Percentiles rank a stretch among this genome's conserved stretches.
These are phyloP conservation scores for Drosophila gunungcola DNA, from an alignment of 1,140 invertebrate genomes.

Conservation along the genomic window DNA sequence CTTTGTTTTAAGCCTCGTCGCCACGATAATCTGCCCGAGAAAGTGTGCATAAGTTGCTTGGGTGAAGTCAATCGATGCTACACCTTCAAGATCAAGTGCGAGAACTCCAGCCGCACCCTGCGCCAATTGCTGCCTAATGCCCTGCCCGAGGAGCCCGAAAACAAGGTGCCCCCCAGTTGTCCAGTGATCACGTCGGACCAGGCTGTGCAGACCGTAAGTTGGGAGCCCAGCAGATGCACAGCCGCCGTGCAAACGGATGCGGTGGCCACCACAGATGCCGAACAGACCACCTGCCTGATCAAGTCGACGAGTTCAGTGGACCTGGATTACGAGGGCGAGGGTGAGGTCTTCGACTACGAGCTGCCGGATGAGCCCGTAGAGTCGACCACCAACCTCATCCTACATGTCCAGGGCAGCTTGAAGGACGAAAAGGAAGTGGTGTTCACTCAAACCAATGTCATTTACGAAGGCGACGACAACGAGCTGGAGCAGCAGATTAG, in stretches of 20 bases:
- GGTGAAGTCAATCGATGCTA: slow-evolving; percentile 81
- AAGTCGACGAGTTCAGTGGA: slow-evolving; percentile 12
- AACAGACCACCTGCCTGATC: slow-evolving; percentile 23
- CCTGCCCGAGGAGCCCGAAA: slow-evolving; percentile 55
- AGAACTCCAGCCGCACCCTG: slow-evolving; percentile 73
- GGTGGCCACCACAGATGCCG: slow-evolving; percentile 16
- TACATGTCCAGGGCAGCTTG: slow-evolving; percentile 48
- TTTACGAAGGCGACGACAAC: slow-evolving; percentile 26
- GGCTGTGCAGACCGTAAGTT: slow-evolving; percentile 42
- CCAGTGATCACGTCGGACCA: slow-evolving; percentile 38
- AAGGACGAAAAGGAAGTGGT: slow-evolving; percentile 55
- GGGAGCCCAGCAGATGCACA: slow-evolving; percentile 10
- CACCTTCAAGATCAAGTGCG: slow-evolving; percentile 79
- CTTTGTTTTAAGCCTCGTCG: slow-evolving; percentile 48
- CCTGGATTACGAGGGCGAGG: slow-evolving; percentile 20
- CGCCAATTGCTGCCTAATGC: slow-evolving; percentile 73
- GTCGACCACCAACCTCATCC: slow-evolving; percentile 38
- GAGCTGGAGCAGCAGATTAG: slow-evolving; percentile 21
- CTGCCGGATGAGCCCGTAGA: slow-evolving; percentile 47
- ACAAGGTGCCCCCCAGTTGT: not conserved
- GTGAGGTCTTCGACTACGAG: slow-evolving; percentile 63
- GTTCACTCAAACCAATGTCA: slow-evolving; percentile 39
- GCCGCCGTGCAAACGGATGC: slow-evolving; percentile 47
- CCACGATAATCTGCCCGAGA: slow-evolving; percentile 69
- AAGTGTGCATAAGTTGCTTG: slow-evolving; percentile 73